Evolutionary conservation across 2,888 invertebrate species (phyloP).

Genomic region (Netelia virgata): DNA sequence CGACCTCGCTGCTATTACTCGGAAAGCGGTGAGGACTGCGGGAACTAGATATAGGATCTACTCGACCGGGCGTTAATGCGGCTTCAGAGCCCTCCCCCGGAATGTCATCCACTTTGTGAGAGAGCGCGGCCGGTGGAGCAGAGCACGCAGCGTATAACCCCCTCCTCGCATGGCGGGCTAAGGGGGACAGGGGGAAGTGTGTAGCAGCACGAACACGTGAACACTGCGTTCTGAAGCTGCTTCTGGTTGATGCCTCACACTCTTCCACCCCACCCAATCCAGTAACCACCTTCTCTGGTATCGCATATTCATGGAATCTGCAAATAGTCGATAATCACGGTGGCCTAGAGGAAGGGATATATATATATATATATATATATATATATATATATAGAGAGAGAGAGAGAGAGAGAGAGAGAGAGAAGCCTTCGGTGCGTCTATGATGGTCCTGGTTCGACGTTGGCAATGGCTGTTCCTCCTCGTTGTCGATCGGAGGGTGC

Average conservation of each 20-base stretch:
- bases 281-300: constrained; percentile 53
- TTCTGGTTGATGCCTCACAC: constrained; percentile 55
- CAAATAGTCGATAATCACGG: constrained; percentile 70
- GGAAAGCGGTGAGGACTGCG: constrained; percentile 53
- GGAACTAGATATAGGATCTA: constrained; percentile 63
- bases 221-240: constrained; percentile 60
- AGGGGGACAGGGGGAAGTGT: constrained; percentile 1
- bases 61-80: constrained; percentile 70
- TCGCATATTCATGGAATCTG: constrained; percentile 72
- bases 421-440: constrained; percentile 24
- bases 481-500: constrained; percentile 10
- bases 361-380: no score
- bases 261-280: constrained; percentile 31
- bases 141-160: constrained; percentile 35
- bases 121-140: constrained; percentile 52
- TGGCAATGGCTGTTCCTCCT: constrained; percentile 3
- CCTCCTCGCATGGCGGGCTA: no score
- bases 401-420: neutral
- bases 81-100: constrained; percentile 67
- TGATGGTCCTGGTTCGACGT: constrained; percentile 48
- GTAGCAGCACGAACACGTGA: constrained; percentile 49
- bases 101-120: constrained; percentile 71
- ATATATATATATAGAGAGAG: no score
- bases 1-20: constrained; percentile 52
- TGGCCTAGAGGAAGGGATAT: constrained; percentile 26